These are phyloP conservation scores for Cephus runcator DNA, from an alignment of 2,888 invertebrate genomes.

Conservation along the genomic window DNA sequence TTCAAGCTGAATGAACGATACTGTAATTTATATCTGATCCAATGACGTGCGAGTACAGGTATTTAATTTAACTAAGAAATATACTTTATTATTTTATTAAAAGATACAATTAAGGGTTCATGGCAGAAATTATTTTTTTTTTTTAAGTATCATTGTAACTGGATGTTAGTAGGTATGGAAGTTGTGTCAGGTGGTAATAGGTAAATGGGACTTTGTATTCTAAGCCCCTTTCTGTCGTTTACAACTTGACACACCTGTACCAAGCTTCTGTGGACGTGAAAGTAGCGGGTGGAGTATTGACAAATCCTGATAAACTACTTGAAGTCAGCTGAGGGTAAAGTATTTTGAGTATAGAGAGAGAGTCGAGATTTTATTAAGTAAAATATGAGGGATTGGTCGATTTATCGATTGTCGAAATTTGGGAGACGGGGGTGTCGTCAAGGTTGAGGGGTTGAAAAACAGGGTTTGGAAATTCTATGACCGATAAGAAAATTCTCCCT, in stretches of 20 bases:
- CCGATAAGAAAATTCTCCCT: background rate
- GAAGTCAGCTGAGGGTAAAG: background rate
- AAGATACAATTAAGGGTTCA: background rate
- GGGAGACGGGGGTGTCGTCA: background rate
- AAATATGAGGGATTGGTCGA: background rate
- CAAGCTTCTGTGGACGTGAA: background rate
- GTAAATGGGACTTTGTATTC: constrained; percentile 14
- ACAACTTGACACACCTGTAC: constrained; percentile 30
- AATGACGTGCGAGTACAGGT: too few species aligned
- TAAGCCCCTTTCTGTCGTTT: constrained; percentile 12
- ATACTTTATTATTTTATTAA: background rate
- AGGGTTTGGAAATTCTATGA: background rate
- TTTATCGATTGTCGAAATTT: background rate
- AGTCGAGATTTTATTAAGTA: background rate
- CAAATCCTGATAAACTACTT: background rate
- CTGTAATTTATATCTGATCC: background rate
- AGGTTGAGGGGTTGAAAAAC: background rate
- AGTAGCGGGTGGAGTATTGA: constrained; percentile 1
- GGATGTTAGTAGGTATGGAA: background rate
- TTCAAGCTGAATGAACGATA: background rate
- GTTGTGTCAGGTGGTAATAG: constrained; percentile 22
- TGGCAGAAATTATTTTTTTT: background rate
- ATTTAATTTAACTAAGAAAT: background rate
- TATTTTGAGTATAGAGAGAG: background rate
- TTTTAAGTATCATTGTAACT: background rate